Evolutionary conservation across 2,113 vertebrate species (phyloP), one percentile per base, ranked within the genome.

Genomic region (Balaenoptera acutorostrata): DNA sequence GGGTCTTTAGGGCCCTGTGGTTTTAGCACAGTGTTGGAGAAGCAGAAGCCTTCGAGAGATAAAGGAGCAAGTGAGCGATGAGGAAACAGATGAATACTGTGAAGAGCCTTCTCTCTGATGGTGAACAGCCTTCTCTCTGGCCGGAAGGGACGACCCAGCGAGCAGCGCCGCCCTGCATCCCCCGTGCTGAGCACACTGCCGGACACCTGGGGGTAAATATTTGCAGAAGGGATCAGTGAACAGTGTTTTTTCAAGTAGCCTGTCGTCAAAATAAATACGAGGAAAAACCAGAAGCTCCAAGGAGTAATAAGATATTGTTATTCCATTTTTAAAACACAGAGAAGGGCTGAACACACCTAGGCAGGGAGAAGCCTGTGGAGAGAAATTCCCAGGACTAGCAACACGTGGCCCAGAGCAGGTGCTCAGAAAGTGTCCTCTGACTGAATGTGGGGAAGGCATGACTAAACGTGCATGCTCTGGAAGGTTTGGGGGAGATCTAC

Each of bases 121-220:
- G 55, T 0, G 6, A 61, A 36, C 0, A 55, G 39, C 49, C 57
- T 46, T 80, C 57, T 25, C 46, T 61, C 21, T 15, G 2, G 1
- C 31, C 44, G 21, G 46, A 52, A 83, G 0, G 44, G 31, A 17
- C 13, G 20, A 41, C 10, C 14, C 29, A 21, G n/a, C 7, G 8
- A 59, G 57, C 29, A 27, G 36, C 75, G 6, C 0, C 2, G 0
- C 15, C 0, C 0, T 0, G 1, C 8, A 12, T 3, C 14, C 52
- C 69, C 8, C 3, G 0, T 4, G 20, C 39, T 27, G 3, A 33
- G 18, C 64, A 72, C 25, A n/a, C 1, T 9, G 36, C 27, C 11
- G 39, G 57, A 39, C 33, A 44, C 9, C 0, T 1, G 5, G 20
- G 17, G 36, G 29, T 13, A 18, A 72, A 20, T 8, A 44, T 44